Evolutionary conservation across 2,888 invertebrate species (phyloP), one percentile per base, ranked within the genome.

Genomic region (Anarsia innoxiella): DNA sequence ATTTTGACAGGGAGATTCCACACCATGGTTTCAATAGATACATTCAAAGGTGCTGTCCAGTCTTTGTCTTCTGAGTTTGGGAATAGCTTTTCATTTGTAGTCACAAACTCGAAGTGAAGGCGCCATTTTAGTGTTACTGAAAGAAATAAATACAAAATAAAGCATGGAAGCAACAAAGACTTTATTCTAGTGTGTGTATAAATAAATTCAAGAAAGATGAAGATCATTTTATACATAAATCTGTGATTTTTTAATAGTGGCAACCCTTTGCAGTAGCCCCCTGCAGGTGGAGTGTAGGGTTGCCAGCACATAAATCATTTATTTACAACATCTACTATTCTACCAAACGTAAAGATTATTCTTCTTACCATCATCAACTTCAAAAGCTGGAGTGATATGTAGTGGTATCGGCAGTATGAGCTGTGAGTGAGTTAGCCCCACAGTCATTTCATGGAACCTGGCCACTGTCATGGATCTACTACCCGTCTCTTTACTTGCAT

Each of bases 71-170:
- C 86, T 31, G 67, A 60, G 3, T 88, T 88, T 14, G 88, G 86
- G 42, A 88, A 80, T 34, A 91, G 80, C 37, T 88, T 86, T 57
- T 91, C 91, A 66, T 89, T 87, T 42, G 93, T 93, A 0, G 95
- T 96, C 0, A 96, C 98, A 84, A 99, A 99, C 76, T 99, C 98
- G 73, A 99, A 99, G 74, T 99, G 98, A 15, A 99, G 86, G 31
- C 95, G 88, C 99, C 99, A 99, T 63, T 91, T 91, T 37, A 98
- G 84, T 37, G 92, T 91, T 5, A 99, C 95, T 90, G 85, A 86
- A 87, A 48, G 45, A n/a, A n/a, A n/a, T n/a, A n/a, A n/a, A n/a
- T n/a, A n/a, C n/a, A n/a, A n/a, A n/a, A n/a, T n/a, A n/a, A n/a
- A n/a, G n/a, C n/a, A n/a, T n/a, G n/a, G n/a, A n/a, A n/a, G n/a